Percentiles rank a stretch among this genome's conserved stretches.
Evolutionary conservation across 2,888 invertebrate genomes (phyloP).

Genomic region (Boloria selene): DNA sequence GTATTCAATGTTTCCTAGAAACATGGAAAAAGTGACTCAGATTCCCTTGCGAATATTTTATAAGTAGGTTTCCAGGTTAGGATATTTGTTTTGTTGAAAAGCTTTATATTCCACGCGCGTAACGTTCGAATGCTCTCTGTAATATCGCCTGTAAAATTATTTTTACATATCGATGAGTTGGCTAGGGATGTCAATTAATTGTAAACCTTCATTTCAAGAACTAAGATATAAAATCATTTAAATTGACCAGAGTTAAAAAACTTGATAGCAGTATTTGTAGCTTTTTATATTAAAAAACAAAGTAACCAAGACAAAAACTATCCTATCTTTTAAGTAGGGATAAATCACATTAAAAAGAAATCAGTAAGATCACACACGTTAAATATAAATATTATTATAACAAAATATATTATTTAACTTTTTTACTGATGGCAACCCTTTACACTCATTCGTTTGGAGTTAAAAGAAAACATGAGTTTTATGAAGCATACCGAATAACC

Average conservation of each 20-base stretch:
- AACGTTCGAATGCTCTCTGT: slow-evolving; percentile 15
- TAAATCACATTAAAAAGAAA: too few relatives aligned
- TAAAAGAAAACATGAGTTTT: slow-evolving; percentile 21
- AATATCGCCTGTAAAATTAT: slow-evolving; percentile 15
- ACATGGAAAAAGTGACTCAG: background rate
- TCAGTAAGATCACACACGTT: too few relatives aligned
- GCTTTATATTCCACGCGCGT: slow-evolving; percentile 20
- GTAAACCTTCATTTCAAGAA: too few relatives aligned
- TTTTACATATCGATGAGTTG: slow-evolving; percentile 18
- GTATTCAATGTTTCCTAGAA: background rate
- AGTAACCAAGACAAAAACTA: too few relatives aligned
- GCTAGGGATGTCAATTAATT: slow-evolving; percentile 1
- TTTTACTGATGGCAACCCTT: slow-evolving; percentile 4
- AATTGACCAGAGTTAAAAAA: too few relatives aligned
- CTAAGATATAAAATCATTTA: too few relatives aligned
- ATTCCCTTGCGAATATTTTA: slow-evolving; percentile 15
- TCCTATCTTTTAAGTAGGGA: too few relatives aligned
- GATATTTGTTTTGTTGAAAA: slow-evolving; percentile 11
- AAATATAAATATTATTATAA: background rate
- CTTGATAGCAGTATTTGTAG: too few relatives aligned
- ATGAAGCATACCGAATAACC: slow-evolving; percentile 20
- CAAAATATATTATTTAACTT: background rate
- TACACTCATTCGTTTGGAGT: background rate
- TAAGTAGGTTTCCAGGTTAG: slow-evolving; percentile 21
- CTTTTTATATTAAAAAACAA: too few relatives aligned